phyloP scores from a whole-genome alignment of 2,888 invertebrate genomes.

The Clepsis dumicolana region DNA sequence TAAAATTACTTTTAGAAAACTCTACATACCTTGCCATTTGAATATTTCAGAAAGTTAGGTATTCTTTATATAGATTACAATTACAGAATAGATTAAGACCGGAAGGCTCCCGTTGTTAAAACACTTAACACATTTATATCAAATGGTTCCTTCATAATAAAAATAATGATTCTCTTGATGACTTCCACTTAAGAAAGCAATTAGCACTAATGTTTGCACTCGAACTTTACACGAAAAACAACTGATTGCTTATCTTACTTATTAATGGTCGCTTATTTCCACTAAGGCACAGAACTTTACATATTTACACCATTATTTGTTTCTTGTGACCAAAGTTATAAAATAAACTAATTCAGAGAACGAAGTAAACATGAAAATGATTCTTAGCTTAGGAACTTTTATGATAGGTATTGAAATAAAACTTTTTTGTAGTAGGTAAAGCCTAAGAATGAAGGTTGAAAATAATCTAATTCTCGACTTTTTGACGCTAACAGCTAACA shows the following conservation, averaged over 20 bases:
- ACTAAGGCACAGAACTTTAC: conserved; percentile 10
- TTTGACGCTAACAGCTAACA: too few relatives aligned
- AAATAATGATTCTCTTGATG: conserved; percentile 18
- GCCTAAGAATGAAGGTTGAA: background rate
- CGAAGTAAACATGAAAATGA: background rate
- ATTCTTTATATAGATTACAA: background rate
- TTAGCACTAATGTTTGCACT: conserved; percentile 68
- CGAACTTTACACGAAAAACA: conserved; percentile 68
- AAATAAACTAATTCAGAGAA: background rate
- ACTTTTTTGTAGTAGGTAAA: background rate
- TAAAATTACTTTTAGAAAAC: background rate
- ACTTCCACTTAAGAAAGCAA: conserved; percentile 52
- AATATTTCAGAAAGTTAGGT: background rate
- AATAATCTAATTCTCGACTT: too few relatives aligned
- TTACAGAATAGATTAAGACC: background rate
- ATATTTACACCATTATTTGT: background rate
- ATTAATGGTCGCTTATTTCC: conserved; percentile 57
- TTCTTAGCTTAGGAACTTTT: background rate
- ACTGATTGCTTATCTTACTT: conserved; percentile 63
- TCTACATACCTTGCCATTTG: background rate
- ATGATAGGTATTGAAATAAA: background rate
- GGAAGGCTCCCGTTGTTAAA: background rate
- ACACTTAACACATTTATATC: background rate
- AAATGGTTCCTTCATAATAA: conserved; percentile 14
- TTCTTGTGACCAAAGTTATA: background rate